phyloP scores from a whole-genome alignment of 2,113 vertebrate species.

The Neolamprologus variostigma region DNA sequence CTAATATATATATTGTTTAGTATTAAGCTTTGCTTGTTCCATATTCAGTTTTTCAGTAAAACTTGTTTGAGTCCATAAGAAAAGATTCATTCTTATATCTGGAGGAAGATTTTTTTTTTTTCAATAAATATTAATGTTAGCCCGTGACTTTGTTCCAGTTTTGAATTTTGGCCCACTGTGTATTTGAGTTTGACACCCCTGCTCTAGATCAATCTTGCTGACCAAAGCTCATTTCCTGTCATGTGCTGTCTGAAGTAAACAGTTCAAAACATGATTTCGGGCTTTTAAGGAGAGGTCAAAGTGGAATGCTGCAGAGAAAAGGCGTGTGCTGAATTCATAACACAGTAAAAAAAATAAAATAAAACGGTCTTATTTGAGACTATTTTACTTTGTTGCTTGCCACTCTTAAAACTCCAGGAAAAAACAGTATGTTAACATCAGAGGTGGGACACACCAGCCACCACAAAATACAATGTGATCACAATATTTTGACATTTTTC shows the following conservation, averaged over 20 bases:
- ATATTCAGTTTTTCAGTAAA: too few species aligned
- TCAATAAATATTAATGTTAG: too few species aligned
- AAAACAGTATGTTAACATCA: neutral
- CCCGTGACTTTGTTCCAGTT: too few species aligned
- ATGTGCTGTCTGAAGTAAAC: neutral
- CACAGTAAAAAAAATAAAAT: fast-evolving
- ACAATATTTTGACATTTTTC: neutral
- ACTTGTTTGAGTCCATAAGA: too few species aligned
- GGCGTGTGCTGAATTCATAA: neutral
- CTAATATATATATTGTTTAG: too few species aligned
- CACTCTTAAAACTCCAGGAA: neutral
- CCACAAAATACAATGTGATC: neutral
- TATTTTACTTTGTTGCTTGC: neutral
- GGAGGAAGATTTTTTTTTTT: too few species aligned
- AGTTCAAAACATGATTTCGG: neutral
- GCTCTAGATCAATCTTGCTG: neutral
- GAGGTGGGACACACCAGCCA: neutral
- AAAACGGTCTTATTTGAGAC: fast-evolving
- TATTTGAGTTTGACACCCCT: too few species aligned
- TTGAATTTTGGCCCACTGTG: too few species aligned
- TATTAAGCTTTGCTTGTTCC: too few species aligned
- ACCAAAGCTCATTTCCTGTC: neutral
- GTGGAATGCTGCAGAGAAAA: neutral
- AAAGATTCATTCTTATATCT: too few species aligned
- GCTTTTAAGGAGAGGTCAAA: neutral